Evolutionary conservation across 2,888 invertebrate genomes (phyloP), one percentile per base, ranked within the genome.

Genomic region (Ganaspis brasiliensis): DNA sequence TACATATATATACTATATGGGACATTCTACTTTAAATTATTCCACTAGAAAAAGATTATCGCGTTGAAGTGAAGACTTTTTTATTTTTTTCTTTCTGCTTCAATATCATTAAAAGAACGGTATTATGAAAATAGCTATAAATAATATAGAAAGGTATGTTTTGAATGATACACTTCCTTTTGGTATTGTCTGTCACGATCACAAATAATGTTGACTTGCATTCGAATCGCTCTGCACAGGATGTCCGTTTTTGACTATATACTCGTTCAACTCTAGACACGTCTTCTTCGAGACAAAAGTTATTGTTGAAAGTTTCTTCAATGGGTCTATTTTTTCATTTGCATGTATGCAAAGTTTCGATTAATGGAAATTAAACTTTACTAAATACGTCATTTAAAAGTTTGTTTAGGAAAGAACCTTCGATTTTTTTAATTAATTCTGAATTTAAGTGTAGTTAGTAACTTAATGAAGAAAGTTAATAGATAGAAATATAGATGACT

Each of bases 171-270:
- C 10, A 16, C 37, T 61, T 40, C 61, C 61, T 37, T 19, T 63
- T 19, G 61, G 37, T 63, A 63, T 10, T 37, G 19, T 37, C 21
- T 37, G 61, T 63, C 61, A 63, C 61, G 61, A 61, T 37, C 37
- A 35, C 14, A 10, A 63, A 63, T n/a, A n/a, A n/a, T 37, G 37
- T 35, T 57, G 57, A 24, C 26, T 24, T 57, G 57, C 57, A 57
- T 57, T 57, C 10, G 61, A 63, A 63, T 63, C 37, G 19, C 37
- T 63, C 12, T 63, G 12, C 61, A 61, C 61, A 61, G 61, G 61
- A 61, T 61, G 61, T 61, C 61, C 61, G 61, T 61, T 61, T 61
- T 61, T 35, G 16, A 35, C 19, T 19, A 35, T 4, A 61, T 9
- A 31, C 14, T 16, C n/a, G 35, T 61, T 35, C 19, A 37, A 61